These are phyloP conservation scores for Cydia amplana DNA, from an alignment of 1,140 invertebrate species.

Conservation along the genomic window DNA sequence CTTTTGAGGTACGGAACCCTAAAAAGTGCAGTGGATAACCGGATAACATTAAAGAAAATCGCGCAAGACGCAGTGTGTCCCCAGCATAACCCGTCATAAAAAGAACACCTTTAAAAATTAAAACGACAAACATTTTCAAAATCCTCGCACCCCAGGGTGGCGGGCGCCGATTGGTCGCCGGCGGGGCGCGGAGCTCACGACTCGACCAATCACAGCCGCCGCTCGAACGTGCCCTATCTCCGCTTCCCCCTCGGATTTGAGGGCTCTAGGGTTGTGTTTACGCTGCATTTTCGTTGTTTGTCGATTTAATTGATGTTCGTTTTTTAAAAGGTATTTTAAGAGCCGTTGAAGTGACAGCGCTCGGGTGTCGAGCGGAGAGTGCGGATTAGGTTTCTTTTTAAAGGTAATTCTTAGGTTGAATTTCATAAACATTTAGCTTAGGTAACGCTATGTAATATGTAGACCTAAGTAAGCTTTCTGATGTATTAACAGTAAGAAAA, in stretches of 20 bases:
- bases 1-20: no score
- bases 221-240: conserved; percentile 63
- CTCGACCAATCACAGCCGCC: conserved; percentile 51
- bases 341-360: conserved; percentile 28
- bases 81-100: conserved; percentile 8
- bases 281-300: conserved; percentile 68
- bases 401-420: neutral
- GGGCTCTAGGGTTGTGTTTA: conserved; percentile 64
- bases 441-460: no score
- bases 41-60: no score
- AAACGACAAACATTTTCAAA: conserved; percentile 44
- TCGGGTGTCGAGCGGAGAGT: neutral
- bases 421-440: neutral
- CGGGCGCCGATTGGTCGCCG: conserved; percentile 50
- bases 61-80: neutral
- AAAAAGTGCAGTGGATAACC: no score
- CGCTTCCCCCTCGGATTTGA: conserved; percentile 49
- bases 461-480: no score
- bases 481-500: no score
- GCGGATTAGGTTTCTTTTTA: conserved; percentile 18
- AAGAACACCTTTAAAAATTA: conserved; percentile 31
- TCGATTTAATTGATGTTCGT: conserved; percentile 71
- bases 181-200: conserved; percentile 44
- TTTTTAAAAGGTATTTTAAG: conserved; percentile 49
- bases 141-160: conserved; percentile 37